A percentile compares a stretch with the other conserved stretches of the same genome.
Evolutionary conservation across 2,797 vertebrate species (phyloP).

Genomic region (Acestrorhynchus altus): DNA sequence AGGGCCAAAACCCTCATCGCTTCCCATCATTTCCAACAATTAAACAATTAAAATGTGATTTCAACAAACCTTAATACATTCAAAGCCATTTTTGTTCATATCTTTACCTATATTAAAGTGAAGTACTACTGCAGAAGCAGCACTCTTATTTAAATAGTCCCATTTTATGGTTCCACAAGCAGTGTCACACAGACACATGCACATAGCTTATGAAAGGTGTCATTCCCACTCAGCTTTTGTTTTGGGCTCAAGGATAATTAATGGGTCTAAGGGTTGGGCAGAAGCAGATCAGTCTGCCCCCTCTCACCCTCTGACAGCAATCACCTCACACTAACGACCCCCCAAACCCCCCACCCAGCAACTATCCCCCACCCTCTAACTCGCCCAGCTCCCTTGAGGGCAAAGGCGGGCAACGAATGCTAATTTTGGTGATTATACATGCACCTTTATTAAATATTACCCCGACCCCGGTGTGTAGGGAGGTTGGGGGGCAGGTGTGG

Average conservation of each 20-base stretch:
- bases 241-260: slow-evolving; percentile 43
- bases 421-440: slow-evolving; percentile 97
- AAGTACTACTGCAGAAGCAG: neutral
- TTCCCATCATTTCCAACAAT: slow-evolving; percentile 3
- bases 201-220: slow-evolving; percentile 56
- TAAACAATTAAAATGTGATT: neutral
- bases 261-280: slow-evolving; percentile 78
- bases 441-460: slow-evolving; percentile 99
- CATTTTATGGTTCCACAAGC: neutral
- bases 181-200: neutral
- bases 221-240: slow-evolving; percentile 46
- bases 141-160: neutral
- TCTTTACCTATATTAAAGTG: too few relatives aligned
- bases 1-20: neutral
- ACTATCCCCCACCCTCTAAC: slow-evolving; percentile 65
- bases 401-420: slow-evolving; percentile 88
- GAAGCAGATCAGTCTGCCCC: slow-evolving; percentile 84
- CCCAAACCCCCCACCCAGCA: slow-evolving; percentile 61
- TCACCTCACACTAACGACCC: slow-evolving; percentile 88
- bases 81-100: too few relatives aligned
- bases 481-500: slow-evolving; percentile 41
- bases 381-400: slow-evolving; percentile 87
- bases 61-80: too few relatives aligned
- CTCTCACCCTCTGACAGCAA: slow-evolving; percentile 86
- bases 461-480: slow-evolving; percentile 79